phyloP scores from a whole-genome alignment of 1,140 invertebrate genomes.

The Solen grandis region DNA sequence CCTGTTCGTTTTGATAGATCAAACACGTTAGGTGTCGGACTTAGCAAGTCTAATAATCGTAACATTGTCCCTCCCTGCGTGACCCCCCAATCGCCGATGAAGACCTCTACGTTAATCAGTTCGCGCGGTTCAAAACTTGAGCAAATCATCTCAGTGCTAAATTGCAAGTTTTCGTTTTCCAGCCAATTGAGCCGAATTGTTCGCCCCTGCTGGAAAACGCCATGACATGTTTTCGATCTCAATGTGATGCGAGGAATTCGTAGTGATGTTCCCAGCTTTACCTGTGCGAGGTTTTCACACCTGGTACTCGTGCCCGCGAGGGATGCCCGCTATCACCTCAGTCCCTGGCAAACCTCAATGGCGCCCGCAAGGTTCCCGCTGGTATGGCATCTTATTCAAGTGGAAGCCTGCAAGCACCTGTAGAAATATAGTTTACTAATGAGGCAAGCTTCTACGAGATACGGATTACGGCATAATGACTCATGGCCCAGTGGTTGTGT shows the following conservation, averaged over 20 bases:
- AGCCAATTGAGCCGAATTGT: conserved; percentile 40
- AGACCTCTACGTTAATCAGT: not conserved
- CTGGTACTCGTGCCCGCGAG: conserved; percentile 19
- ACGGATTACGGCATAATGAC: too few relatives aligned
- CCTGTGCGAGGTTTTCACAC: conserved; percentile 18
- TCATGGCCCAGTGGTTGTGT: too few relatives aligned
- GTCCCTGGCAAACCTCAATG: conserved; percentile 18
- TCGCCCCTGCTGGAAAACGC: conserved; percentile 42
- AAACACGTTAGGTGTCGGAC: conserved; percentile 32
- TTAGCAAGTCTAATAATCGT: conserved; percentile 24
- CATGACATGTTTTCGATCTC: conserved; percentile 10
- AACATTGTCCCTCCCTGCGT: not conserved
- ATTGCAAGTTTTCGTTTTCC: conserved; percentile 53
- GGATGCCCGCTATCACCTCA: conserved; percentile 17
- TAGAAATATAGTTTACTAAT: conserved; percentile 45
- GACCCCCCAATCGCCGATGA: conserved; percentile 20
- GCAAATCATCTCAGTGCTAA: conserved; percentile 49
- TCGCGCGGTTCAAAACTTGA: conserved; percentile 46
- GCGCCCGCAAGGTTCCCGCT: conserved; percentile 13
- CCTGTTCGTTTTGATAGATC: conserved; percentile 53
- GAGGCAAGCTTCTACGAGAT: too few relatives aligned
- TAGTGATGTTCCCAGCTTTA: conserved; percentile 36
- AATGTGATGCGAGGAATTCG: conserved; percentile 9
- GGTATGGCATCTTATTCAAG: conserved; percentile 44
- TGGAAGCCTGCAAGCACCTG: conserved; percentile 46